A percentile compares a stretch with the other conserved stretches of the same genome.
These are phyloP conservation scores for Lycocerus yunnanus DNA, from an alignment of 2,888 invertebrate genomes.

Conservation along the genomic window DNA sequence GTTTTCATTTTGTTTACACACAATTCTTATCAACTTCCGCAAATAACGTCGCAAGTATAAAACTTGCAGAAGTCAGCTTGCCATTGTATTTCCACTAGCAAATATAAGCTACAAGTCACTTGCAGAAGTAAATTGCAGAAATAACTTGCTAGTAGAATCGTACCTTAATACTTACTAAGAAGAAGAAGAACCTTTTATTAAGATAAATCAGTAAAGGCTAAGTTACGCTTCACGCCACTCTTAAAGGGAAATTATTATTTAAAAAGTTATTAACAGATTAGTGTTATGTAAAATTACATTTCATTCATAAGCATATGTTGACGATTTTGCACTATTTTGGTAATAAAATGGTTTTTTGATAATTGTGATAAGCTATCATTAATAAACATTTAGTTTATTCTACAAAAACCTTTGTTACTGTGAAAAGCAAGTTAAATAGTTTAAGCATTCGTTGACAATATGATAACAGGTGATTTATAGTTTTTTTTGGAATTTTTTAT, in stretches of 20 bases:
- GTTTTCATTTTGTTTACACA: too few relatives aligned
- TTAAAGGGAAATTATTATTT: not conserved
- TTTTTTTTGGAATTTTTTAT: not conserved
- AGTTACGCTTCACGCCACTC: not conserved
- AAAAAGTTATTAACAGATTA: not conserved
- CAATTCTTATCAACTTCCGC: too few relatives aligned
- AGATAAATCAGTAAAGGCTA: too few relatives aligned
- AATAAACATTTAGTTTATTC: not conserved
- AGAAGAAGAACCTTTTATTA: too few relatives aligned
- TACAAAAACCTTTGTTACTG: not conserved
- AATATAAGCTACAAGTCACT: too few relatives aligned
- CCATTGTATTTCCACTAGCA: too few relatives aligned
- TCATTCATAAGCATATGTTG: not conserved
- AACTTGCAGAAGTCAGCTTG: too few relatives aligned
- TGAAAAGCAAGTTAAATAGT: not conserved
- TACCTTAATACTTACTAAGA: too few relatives aligned
- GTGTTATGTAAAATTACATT: too few relatives aligned
- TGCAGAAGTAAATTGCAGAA: too few relatives aligned
- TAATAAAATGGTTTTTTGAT: conserved; percentile 3
- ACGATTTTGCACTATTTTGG: not conserved
- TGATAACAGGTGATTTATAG: not conserved
- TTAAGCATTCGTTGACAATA: not conserved
- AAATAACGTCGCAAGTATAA: too few relatives aligned
- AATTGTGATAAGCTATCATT: conserved; percentile 9
- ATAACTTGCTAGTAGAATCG: too few relatives aligned